A percentile compares a stretch with the other conserved stretches of the same genome.
These are phyloP conservation scores for Percina caprodes DNA, from an alignment of 2,113 vertebrate genomes.

Conservation along the genomic window DNA sequence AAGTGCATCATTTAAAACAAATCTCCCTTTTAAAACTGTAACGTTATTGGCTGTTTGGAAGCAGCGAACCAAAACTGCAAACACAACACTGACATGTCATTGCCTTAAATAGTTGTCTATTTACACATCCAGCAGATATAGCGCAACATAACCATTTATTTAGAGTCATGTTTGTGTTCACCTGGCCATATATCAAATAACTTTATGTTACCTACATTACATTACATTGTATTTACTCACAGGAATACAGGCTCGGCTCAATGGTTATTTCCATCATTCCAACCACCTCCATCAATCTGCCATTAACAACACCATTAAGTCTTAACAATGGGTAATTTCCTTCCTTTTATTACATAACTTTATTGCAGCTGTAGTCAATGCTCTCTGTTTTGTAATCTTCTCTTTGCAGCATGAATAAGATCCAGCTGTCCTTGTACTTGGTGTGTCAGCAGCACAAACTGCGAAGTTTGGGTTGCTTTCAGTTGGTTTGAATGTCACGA, in stretches of 20 bases:
- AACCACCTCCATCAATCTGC: neutral
- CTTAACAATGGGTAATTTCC: neutral
- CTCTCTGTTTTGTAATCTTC: slow-evolving; percentile 18
- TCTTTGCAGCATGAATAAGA: neutral
- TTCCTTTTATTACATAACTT: neutral
- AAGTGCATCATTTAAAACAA: too few species aligned
- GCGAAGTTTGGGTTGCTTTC: slow-evolving; percentile 9
- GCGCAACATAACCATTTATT: neutral
- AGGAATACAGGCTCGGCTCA: neutral
- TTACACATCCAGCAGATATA: neutral
- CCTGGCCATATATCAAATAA: neutral
- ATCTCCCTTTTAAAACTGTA: neutral
- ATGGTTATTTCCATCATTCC: slow-evolving; percentile 3
- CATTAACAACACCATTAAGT: slow-evolving; percentile 29
- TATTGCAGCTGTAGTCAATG: neutral
- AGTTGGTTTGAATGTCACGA: slow-evolving; percentile 24
- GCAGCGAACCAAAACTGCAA: neutral
- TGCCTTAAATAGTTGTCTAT: neutral
- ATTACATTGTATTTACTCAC: slow-evolving; percentile 5
- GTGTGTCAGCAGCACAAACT: slow-evolving; percentile 17
- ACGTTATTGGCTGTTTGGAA: neutral
- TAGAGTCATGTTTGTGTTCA: neutral
- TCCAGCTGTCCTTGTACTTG: slow-evolving; percentile 25
- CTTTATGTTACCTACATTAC: neutral
- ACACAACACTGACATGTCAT: neutral